Conservation (phyloP, 2,113 vertebrate species). For the Apus apus region DNA sequence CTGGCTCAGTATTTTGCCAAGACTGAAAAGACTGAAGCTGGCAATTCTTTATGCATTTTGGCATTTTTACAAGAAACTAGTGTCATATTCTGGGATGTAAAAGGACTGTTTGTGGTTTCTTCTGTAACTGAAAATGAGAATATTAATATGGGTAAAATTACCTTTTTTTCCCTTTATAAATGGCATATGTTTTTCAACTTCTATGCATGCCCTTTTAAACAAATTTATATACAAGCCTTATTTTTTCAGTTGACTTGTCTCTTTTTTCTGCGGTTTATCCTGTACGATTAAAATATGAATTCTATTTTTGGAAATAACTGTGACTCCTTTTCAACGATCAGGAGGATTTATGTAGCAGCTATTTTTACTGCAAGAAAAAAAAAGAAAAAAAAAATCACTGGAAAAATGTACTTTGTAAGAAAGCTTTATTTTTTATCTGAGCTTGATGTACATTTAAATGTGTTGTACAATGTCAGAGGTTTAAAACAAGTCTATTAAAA, state of each 20-base stretch:
- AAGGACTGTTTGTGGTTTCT: slow-evolving; percentile 59
- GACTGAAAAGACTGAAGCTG: slow-evolving; percentile 15
- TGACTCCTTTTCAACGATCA: slow-evolving; percentile 79
- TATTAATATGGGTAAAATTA: slow-evolving; percentile 58
- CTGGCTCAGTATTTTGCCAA: slow-evolving; percentile 25
- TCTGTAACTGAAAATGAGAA: slow-evolving; percentile 64
- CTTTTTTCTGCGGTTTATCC: slow-evolving; percentile 51
- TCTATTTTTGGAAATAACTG: slow-evolving; percentile 80
- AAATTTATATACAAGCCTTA: slow-evolving; percentile 61
- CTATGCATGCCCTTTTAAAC: slow-evolving; percentile 72
- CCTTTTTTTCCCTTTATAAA: slow-evolving; percentile 72
- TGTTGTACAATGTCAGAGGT: slow-evolving; percentile 37
- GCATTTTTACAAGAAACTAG: slow-evolving; percentile 72
- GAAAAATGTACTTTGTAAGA: slow-evolving; percentile 78
- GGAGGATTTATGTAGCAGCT: slow-evolving; percentile 82
- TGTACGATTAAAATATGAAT: slow-evolving; percentile 75
- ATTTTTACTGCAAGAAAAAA: slow-evolving; percentile 81
- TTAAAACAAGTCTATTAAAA: slow-evolving; percentile 37
- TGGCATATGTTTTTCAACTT: slow-evolving; percentile 70
- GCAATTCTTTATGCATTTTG: slow-evolving; percentile 70
- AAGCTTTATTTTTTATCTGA: slow-evolving; percentile 80
- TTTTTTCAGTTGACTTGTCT: slow-evolving; percentile 65
- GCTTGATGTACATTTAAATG: slow-evolving; percentile 59
- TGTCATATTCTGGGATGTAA: slow-evolving; percentile 50
- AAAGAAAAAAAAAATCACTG: slow-evolving; percentile 70